A percentile compares a stretch with the other conserved stretches of the same genome.
Evolutionary conservation across 2,888 invertebrate species (phyloP).

Genomic region (Loripinus fragilis): DNA sequence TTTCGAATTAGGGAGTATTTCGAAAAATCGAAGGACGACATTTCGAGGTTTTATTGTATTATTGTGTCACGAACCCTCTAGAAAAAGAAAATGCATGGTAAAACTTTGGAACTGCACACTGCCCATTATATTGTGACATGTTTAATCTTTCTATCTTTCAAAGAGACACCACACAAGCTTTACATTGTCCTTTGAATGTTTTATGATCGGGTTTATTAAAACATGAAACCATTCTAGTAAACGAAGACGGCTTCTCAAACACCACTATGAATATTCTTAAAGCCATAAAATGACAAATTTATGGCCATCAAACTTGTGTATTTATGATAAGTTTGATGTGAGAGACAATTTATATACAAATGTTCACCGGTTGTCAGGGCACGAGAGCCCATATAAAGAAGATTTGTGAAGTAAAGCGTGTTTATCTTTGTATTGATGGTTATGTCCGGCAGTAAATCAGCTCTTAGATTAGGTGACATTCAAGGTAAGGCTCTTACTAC

Average conservation of each 20-base stretch:
- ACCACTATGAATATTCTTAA: slow-evolving; percentile 50
- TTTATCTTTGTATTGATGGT: slow-evolving; percentile 6
- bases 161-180: slow-evolving; percentile 10
- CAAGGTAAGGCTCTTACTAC: neutral
- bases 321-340: slow-evolving; percentile 28
- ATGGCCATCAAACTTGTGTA: slow-evolving; percentile 36
- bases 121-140: too few relatives aligned
- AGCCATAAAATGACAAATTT: slow-evolving; percentile 56
- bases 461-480: slow-evolving; percentile 3
- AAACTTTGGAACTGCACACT: too few relatives aligned
- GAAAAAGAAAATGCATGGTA: too few relatives aligned
- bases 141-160: too few relatives aligned
- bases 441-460: neutral
- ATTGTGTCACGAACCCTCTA: too few relatives aligned
- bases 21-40: too few relatives aligned
- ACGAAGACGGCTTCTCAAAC: slow-evolving; percentile 45
- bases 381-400: slow-evolving; percentile 32
- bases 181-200: slow-evolving; percentile 22
- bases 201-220: slow-evolving; percentile 49
- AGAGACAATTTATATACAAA: slow-evolving; percentile 54
- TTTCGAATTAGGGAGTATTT: too few relatives aligned
- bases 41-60: too few relatives aligned
- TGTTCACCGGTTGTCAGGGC: slow-evolving; percentile 34
- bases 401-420: slow-evolving; percentile 25
- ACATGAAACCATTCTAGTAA: slow-evolving; percentile 45